Base-by-base conservation (phyloP, 2,888 invertebrate genomes). In the Portevinia maculata region DNA sequence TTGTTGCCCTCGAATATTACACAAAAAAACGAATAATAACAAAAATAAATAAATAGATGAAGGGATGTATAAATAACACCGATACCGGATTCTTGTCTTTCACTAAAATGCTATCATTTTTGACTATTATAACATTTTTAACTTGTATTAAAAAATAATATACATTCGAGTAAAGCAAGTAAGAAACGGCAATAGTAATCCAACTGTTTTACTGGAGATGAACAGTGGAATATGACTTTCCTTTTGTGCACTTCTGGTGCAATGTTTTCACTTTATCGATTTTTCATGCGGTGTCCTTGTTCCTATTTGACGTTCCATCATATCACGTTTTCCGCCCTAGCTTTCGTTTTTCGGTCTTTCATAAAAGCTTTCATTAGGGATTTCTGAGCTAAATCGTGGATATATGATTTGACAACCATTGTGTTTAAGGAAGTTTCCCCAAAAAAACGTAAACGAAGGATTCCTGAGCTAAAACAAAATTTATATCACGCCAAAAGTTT, bases 271-370 rank as follows among this genome's bases (percentile, higher is more conserved):
- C 84, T 84, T 84, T 89, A 89, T 89, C 87, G 89, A 89, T 89
- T 89, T 88, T 88, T 87, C 86, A 83, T 75, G 48, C 71, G 55
- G 65, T 87, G 88, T 89, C 88, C 88, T 89, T 89, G 89, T 89
- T 85, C 88, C 85, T 86, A 81, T 87, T 88, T 88, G 86, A 81
- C 52, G 50, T 69, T 52, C 17, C 41, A 28, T 19, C 21, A 55
- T 50, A 79, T 41, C 37, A 69, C 57, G n/a, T 48, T 73, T 69
- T 64, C 52, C 67, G 34, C 74, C 69, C 74, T 64, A 13, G 30
- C 50, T 62, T 60, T 71, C 5, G 59, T 39, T 59, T 8, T 53
- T 21, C 17, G 15, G 37, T 15, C 0, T 32, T 8, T 6, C 24
- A 8, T 24, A 28, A 55, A 15, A 74, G 74, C 57, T 74, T 67